Evolutionary conservation across 2,797 vertebrate genomes (phyloP).

Genomic region (Ctenosaura bakeri): DNA sequence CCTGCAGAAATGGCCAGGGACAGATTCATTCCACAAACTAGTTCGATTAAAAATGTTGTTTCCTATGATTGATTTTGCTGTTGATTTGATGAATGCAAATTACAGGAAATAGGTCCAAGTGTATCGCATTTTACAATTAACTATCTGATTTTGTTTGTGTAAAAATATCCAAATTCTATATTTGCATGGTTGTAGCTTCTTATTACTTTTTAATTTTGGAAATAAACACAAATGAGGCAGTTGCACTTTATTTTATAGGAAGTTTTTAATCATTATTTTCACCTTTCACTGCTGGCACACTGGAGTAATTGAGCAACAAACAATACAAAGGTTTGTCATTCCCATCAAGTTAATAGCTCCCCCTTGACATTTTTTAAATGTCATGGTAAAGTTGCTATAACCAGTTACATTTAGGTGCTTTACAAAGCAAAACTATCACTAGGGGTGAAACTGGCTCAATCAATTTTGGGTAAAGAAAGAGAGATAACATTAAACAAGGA

Average conservation of each 20-base stretch:
- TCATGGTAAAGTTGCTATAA: not conserved
- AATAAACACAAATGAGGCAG: not conserved
- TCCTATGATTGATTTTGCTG: not conserved
- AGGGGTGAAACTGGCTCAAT: not conserved
- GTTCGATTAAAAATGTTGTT: not conserved
- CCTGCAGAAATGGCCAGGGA: too few relatives aligned
- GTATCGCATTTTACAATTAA: not conserved
- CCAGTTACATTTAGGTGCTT: not conserved
- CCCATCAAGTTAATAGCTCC: not conserved
- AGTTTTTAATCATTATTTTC: conserved; percentile 8
- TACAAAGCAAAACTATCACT: not conserved
- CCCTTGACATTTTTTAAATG: conserved; percentile 1
- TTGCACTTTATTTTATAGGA: not conserved
- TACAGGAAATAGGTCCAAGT: not conserved
- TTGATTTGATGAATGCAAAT: not conserved
- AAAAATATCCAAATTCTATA: not conserved
- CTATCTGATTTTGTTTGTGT: not conserved
- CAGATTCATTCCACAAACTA: not conserved
- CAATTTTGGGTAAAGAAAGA: not conserved
- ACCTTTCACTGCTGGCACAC: not conserved
- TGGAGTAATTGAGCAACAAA: not conserved
- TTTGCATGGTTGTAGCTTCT: not conserved
- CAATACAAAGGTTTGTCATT: not conserved
- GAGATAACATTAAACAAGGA: not conserved
- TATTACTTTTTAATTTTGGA: not conserved